A percentile compares a stretch with the other conserved stretches of the same genome.
Evolutionary conservation across 1,140 invertebrate genomes (phyloP).

Genomic region (Globodera ellingtonae): DNA sequence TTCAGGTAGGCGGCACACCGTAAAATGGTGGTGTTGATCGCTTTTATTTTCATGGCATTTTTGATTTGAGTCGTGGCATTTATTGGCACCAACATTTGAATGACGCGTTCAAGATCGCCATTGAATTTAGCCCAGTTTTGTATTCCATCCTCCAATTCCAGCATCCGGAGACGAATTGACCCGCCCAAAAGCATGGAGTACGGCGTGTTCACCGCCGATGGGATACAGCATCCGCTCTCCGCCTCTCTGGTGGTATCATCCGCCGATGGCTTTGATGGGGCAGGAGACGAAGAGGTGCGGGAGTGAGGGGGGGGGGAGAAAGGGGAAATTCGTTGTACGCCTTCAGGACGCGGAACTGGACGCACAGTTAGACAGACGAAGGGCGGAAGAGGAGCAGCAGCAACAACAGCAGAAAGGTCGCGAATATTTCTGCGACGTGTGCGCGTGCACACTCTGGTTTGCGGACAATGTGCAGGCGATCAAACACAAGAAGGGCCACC

Average conservation of each 20-base stretch:
- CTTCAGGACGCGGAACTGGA: conserved; percentile 35
- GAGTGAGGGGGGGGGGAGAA: background rate
- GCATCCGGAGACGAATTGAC: conserved; percentile 37
- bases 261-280: conserved; percentile 15
- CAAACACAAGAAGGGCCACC: conserved; percentile 42
- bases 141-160: conserved; percentile 17
- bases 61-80: no score
- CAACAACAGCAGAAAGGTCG: conserved; percentile 5
- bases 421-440: conserved; percentile 41
- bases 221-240: conserved; percentile 25
- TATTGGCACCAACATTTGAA: no score
- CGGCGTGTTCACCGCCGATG: conserved; percentile 40
- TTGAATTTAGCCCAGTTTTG: no score
- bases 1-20: conserved; percentile 26
- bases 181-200: conserved; percentile 41
- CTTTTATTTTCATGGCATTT: no score
- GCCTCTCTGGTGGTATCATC: background rate
- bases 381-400: conserved; percentile 40
- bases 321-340: background rate
- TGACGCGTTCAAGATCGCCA: no score
- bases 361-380: conserved; percentile 29
- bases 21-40: no score
- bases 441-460: conserved; percentile 40
- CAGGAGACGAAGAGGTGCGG: conserved; percentile 27
- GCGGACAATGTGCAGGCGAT: conserved; percentile 46